These are phyloP conservation scores for Lithophane leautieri DNA, from an alignment of 2,888 invertebrate species.

Conservation along the genomic window DNA sequence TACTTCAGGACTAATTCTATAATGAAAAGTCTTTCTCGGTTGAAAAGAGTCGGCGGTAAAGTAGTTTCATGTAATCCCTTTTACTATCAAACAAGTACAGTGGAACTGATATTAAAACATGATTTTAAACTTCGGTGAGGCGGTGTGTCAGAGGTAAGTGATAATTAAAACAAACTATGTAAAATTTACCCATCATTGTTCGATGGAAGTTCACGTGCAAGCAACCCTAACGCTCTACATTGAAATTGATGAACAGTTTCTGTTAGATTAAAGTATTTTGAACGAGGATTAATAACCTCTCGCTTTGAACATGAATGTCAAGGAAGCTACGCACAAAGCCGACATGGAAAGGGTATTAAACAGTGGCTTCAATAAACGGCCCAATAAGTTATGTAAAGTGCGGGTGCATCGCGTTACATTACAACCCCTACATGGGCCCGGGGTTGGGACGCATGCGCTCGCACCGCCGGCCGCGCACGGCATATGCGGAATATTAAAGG, in stretches of 20 bases:
- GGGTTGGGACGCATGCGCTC: slow-evolving; percentile 88
- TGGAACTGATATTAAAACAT: slow-evolving; percentile 46
- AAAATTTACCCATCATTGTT: slow-evolving; percentile 49
- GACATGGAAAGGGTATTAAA: slow-evolving; percentile 89
- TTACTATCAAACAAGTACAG: slow-evolving; percentile 26
- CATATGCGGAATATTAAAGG: slow-evolving; percentile 91
- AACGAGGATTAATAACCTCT: slow-evolving; percentile 85
- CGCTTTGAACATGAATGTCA: slow-evolving; percentile 71
- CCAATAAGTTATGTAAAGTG: slow-evolving; percentile 90
- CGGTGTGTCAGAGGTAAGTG: slow-evolving; percentile 43
- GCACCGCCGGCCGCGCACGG: slow-evolving; percentile 87
- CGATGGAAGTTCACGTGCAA: slow-evolving; percentile 60
- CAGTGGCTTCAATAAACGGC: slow-evolving; percentile 88
- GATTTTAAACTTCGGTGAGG: slow-evolving; percentile 39
- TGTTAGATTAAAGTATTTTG: slow-evolving; percentile 79
- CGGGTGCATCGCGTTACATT: slow-evolving; percentile 89
- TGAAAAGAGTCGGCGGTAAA: slow-evolving; percentile 18
- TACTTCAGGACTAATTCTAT: slow-evolving; percentile 42
- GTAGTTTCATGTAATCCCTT: slow-evolving; percentile 44
- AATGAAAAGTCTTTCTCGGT: slow-evolving; percentile 32
- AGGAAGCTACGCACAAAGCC: slow-evolving; percentile 86
- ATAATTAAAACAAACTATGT: slow-evolving; percentile 61
- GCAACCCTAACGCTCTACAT: slow-evolving; percentile 68
- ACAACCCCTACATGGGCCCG: slow-evolving; percentile 84
- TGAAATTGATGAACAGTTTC: slow-evolving; percentile 83